Evolutionary conservation across 2,888 invertebrate species (phyloP), one percentile per base, ranked within the genome.

Genomic region (Leucophora obtusa): DNA sequence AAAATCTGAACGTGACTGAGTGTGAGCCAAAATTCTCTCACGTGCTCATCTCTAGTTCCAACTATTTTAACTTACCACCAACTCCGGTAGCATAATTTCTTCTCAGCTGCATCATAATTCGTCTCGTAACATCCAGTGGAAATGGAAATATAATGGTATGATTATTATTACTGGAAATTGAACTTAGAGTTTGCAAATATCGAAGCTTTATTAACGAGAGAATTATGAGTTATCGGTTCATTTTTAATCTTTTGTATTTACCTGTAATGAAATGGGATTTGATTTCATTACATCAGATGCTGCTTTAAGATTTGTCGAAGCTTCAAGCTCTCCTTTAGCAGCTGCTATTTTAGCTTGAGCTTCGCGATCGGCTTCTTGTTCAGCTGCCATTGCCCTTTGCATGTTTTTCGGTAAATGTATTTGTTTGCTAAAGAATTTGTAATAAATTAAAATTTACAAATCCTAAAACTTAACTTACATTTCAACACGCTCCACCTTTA

Each of bases 401-500:
- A 88, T 66, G 0, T 81, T 79, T 1, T 80, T 47, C 0, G 87
- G 87, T 3, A 88, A 74, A 9, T 80, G 83, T 4, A 88, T 87
- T 33, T 88, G 86, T 76, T 87, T 87, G 0, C 88, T 88, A 17
- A 1, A 70, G 73, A 6, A 24, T 24, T n/a, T n/a, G n/a, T n/a
- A n/a, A n/a, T n/a, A n/a, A n/a, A n/a, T 24, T 24, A 2, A 24
- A 24, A 3, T 24, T 24, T 5, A 3, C 5, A 18, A 21, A 11
- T 2, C 3, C 24, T 65, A 4, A 11, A 51, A 35, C 10, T 9
- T 35, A 8, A 43, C 84, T 84, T 75, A 96, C 96, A 98, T 96
- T 93, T 98, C 97, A n/a, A 98, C 97, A 83, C 97, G 92, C 89
- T 98, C 97, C 14, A 97, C 96, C 90, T 96, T 96, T 38, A 97